Base-by-base conservation (phyloP, 1,140 invertebrate genomes). In the Brachionus koreanus region DNA sequence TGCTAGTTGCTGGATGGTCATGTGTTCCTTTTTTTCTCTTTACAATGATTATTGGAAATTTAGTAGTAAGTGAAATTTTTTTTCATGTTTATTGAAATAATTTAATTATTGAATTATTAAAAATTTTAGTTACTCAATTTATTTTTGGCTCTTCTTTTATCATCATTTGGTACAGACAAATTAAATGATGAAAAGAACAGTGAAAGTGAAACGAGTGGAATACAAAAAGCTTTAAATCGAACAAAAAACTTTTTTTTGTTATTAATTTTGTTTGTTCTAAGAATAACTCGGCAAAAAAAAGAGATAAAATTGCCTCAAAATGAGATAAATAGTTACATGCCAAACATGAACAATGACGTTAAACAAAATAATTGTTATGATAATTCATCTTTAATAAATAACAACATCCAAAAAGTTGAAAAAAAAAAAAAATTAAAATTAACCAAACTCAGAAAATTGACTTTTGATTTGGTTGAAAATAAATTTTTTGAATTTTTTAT, bases 121-220 rank as follows among this genome's bases (percentile, higher is more conserved):
- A 12, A 35, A 29, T 49, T 52, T 61, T 77, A 77, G 74, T 3
- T 98, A 83, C 92, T 98, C 86, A 98, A 98, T 90, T 93, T 98
- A 86, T 98, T 98, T 93, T 94, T 98, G 91, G 96, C 96, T 88
- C 92, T 98, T 92, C 92, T 98, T 90, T 93, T 98, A 91, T 95
- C 93, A 89, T 98, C 97, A 89, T 98, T 98, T 88, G 96, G 96
- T 87, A 96, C 95, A 19, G 88, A 88, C 42, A 87, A 84, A 82
- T 82, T 89, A 25, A 43, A 75, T n/a, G 29, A 82, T 9, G 84
- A 85, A 43, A 77, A 85, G 10, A 83, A 84, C 7, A 84, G 85
- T 46, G 84, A 85, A 6, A 87, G 37, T 86, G 33, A 94, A 3
- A 29, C 43, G 5, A 74, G 96, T 52, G 43, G 86, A 39, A 84